These are phyloP conservation scores for Emesis furor DNA, from an alignment of 2,888 invertebrate species.

Conservation along the genomic window DNA sequence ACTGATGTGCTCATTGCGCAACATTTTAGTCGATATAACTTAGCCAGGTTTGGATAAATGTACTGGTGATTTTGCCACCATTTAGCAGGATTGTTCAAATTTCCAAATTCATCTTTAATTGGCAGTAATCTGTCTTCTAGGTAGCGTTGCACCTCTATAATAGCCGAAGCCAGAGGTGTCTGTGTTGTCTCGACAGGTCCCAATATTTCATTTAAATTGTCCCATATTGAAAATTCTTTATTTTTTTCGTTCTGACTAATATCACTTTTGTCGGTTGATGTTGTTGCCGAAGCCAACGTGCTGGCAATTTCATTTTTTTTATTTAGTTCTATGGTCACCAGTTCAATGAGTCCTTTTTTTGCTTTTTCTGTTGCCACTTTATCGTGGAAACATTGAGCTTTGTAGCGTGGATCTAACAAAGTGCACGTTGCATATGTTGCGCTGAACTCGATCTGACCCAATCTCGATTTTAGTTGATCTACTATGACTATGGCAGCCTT, in stretches of 20 bases:
- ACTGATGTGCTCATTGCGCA: constrained; percentile 19
- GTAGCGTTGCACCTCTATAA: not conserved
- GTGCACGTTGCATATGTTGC: not conserved
- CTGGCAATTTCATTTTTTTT: not conserved
- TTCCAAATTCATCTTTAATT: too few species aligned
- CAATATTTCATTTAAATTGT: not conserved
- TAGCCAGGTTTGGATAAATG: not conserved
- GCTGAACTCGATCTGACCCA: constrained; percentile 1
- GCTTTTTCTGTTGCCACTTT: not conserved
- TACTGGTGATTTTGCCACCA: constrained; percentile 3
- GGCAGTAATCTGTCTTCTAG: not conserved
- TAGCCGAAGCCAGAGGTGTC: not conserved
- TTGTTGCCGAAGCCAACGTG: not conserved
- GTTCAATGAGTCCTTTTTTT: not conserved
- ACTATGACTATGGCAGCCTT: not conserved
- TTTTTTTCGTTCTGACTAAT: not conserved
- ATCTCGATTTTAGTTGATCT: not conserved
- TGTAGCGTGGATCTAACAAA: constrained; percentile 5
- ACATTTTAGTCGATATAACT: constrained; percentile 4
- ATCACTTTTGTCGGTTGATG: not conserved
- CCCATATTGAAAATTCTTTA: not conserved
- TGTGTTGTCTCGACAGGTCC: too few species aligned
- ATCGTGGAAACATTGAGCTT: constrained; percentile 2
- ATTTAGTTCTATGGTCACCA: not conserved
- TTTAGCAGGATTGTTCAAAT: too few species aligned